Conservation (phyloP, 2,113 vertebrate genomes). For the Galemys pyrenaicus region DNA sequence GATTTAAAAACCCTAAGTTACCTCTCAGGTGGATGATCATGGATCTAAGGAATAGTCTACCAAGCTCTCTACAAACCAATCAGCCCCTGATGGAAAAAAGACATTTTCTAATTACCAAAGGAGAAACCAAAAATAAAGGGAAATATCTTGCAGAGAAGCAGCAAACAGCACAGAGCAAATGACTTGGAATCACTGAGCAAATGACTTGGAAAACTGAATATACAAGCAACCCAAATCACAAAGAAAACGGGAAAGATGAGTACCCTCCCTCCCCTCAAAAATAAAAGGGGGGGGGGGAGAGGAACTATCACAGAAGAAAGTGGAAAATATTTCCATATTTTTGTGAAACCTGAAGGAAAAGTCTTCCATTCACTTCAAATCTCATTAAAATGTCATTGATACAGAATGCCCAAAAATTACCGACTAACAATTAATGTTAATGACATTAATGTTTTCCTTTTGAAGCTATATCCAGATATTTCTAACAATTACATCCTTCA, state of each 20-base stretch:
- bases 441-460: no score
- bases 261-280: neutral
- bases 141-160: constrained; percentile 43
- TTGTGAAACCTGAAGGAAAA: constrained; percentile 44
- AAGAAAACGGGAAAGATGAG: constrained; percentile 39
- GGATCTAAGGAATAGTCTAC: constrained; percentile 28
- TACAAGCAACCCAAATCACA: constrained; percentile 48
- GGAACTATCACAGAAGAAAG: constrained; percentile 23
- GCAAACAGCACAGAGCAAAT: constrained; percentile 48
- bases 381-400: constrained; percentile 34
- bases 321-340: neutral
- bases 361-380: neutral
- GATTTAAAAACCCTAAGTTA: constrained; percentile 47
- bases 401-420: neutral
- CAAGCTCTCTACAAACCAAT: constrained; percentile 44
- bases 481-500: neutral
- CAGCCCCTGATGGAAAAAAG: neutral
- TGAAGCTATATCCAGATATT: constrained; percentile 34
- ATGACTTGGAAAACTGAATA: constrained; percentile 42
- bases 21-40: constrained; percentile 27
- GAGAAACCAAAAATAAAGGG: constrained; percentile 48
- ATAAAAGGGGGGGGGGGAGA: no score
- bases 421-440: no score
- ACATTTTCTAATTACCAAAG: constrained; percentile 42
- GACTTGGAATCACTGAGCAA: constrained; percentile 16